Evolutionary conservation across 2,113 vertebrate species (phyloP), one percentile per base, ranked within the genome.

Genomic region (Macquaria ambigua): DNA sequence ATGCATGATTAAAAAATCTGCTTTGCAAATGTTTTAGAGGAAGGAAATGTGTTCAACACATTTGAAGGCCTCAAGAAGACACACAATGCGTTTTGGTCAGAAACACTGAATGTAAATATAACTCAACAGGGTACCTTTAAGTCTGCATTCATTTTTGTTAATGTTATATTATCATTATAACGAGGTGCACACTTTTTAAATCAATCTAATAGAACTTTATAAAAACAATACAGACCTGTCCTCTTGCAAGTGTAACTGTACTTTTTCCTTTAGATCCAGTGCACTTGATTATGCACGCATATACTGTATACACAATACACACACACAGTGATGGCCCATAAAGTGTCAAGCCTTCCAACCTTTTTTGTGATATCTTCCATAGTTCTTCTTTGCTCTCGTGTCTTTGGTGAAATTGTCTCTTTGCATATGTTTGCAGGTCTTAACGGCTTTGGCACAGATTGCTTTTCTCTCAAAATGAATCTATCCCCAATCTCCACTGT

Each of bases 401-500:
- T 76, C 39, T 68, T 68, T n/a, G 37, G 23, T 70, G 21, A 80
- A 71, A 58, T 0, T 46, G 15, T 67, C 50, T 55, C 50, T 62
- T 52, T 79, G 37, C 67, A 74, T 67, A 55, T 69, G 67, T 82
- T 79, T 79, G 46, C 56, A 67, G 69, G 63, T 82, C 46, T 69
- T 56, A 61, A 41, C 41, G 6, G 34, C 43, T 67, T 76, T 63
- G 9, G 75, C 71, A 83, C 68, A 52, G 74, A 83, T 70, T 63
- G 37, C n/a, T 68, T 86, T 73, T 81, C 63, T 83, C 50, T 62
- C 23, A 37, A 84, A 77, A 68, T 8, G 3, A 81, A 80, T 87
- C 59, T 28, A 68, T 87, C 81, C 37, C 56, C 63, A 75, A 81
- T 85, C 77, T 78, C 79, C 58, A 21, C 61, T 66, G 84, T 86